Evolutionary conservation across 2,797 vertebrate genomes (phyloP).

Genomic region (Coregonus sp.): DNA sequence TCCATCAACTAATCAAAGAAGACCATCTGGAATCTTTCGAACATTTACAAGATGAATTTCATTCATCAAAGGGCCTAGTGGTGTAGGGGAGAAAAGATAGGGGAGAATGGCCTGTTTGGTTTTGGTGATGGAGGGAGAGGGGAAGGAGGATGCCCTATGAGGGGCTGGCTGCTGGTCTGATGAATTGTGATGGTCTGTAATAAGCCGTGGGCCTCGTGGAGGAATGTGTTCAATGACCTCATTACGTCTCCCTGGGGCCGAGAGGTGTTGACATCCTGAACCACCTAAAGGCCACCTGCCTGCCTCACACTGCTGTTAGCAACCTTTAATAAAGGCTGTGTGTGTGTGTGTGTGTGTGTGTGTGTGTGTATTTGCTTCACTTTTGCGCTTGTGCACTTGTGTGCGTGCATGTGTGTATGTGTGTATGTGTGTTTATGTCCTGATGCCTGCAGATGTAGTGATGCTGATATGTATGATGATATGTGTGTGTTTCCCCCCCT

Average conservation of each 20-base stretch:
- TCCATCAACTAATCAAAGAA: too few species aligned
- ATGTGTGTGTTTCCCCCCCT: not conserved
- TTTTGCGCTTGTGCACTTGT: not conserved
- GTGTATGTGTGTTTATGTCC: constrained; percentile 31
- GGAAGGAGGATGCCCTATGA: constrained; percentile 5
- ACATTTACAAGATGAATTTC: too few species aligned
- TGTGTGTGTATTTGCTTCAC: not conserved
- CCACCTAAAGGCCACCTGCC: constrained; percentile 50
- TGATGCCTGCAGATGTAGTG: constrained; percentile 43
- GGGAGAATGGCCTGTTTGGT: constrained; percentile 8
- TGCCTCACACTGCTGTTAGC: constrained; percentile 53
- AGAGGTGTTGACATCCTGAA: constrained; percentile 58
- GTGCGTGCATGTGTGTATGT: not conserved
- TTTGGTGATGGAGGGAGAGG: constrained; percentile 5
- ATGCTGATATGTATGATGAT: not conserved
- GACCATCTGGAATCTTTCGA: too few species aligned
- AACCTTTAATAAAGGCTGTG: constrained; percentile 64
- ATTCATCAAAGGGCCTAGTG: too few species aligned
- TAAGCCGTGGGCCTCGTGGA: constrained; percentile 6
- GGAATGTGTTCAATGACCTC: constrained; percentile 56
- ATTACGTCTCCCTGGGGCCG: constrained; percentile 48
- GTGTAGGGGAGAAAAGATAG: not conserved
- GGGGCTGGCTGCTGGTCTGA: not conserved
- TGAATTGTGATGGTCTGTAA: not conserved
- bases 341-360: not conserved